Evolutionary conservation across 2,888 invertebrate genomes (phyloP).

Genomic region (Trachelus stipa): DNA sequence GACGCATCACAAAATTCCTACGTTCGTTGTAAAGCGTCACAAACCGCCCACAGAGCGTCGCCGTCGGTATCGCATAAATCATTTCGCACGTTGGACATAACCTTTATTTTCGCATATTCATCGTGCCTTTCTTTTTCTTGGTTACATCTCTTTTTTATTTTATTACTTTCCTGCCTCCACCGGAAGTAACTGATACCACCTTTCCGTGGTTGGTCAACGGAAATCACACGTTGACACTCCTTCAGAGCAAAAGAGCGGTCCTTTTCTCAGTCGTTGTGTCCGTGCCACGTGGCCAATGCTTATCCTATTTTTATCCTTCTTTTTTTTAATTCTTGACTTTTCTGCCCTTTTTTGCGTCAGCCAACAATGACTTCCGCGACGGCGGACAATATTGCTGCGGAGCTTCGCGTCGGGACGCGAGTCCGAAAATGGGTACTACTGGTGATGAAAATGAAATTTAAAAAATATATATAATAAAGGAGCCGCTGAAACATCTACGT

Average conservation of each 20-base stretch:
- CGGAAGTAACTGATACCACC: background rate
- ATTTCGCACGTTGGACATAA: background rate
- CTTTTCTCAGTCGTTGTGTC: conserved; percentile 61
- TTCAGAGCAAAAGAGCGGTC: conserved; percentile 64
- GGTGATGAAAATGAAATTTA: conserved; percentile 4
- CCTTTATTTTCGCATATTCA: background rate
- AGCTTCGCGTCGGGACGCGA: conserved; percentile 26
- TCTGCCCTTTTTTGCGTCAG: background rate
- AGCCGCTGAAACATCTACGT: conserved; percentile 14
- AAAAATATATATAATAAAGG: conserved; percentile 12
- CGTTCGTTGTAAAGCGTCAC: background rate
- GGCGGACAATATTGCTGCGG: background rate
- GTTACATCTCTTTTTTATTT: background rate
- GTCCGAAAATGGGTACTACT: conserved; percentile 4
- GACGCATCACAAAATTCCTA: background rate
- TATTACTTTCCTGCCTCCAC: background rate
- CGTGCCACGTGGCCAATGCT: conserved; percentile 42
- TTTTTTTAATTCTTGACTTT: background rate
- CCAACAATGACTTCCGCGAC: background rate
- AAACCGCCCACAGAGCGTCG: background rate
- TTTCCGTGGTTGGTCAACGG: background rate
- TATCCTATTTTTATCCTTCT: background rate
- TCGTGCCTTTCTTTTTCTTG: background rate
- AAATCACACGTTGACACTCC: conserved; percentile 48
- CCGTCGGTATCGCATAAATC: background rate